Conservation (phyloP, 2,888 invertebrate genomes). For the Thera britannica region DNA sequence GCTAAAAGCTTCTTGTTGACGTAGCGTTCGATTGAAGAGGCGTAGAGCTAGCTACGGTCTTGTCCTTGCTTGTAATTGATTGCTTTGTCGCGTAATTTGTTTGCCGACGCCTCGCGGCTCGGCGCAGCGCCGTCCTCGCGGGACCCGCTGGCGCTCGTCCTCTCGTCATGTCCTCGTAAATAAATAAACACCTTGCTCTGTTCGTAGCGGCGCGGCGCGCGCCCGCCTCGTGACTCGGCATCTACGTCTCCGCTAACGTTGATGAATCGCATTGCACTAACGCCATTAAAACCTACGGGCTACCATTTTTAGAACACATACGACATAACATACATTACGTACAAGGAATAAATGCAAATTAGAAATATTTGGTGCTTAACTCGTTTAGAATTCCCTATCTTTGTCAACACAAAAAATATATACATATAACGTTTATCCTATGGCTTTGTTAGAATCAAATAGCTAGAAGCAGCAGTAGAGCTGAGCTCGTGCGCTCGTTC, state of each 20-base stretch:
- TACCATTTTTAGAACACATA: slow-evolving; percentile 1
- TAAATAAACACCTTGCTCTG: slow-evolving; percentile 70
- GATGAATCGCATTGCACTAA: slow-evolving; percentile 56
- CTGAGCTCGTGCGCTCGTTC: slow-evolving; percentile 66
- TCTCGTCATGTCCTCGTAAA: slow-evolving; percentile 76
- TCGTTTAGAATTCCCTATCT: too few species aligned
- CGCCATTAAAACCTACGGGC: slow-evolving; percentile 25
- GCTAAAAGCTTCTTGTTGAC: slow-evolving; percentile 84
- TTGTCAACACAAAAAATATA: neutral
- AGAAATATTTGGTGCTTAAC: neutral
- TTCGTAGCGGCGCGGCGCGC: slow-evolving; percentile 30
- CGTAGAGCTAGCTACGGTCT: slow-evolving; percentile 66
- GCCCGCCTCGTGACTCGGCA: slow-evolving; percentile 44
- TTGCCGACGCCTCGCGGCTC: slow-evolving; percentile 66
- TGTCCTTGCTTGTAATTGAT: slow-evolving; percentile 83
- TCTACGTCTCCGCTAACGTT: slow-evolving; percentile 54
- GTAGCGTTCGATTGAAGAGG: slow-evolving; percentile 79
- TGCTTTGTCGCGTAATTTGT: slow-evolving; percentile 85
- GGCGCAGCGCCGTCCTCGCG: slow-evolving; percentile 69
- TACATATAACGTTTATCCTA: slow-evolving; percentile 8
- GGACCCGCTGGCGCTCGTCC: slow-evolving; percentile 67
- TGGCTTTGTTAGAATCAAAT: slow-evolving; percentile 51
- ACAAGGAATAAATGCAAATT: neutral
- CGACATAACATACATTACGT: too few species aligned
- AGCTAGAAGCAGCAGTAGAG: slow-evolving; percentile 46